Base-by-base conservation (phyloP, 2,888 invertebrate species). In the Drosophila austrosaltans region DNA sequence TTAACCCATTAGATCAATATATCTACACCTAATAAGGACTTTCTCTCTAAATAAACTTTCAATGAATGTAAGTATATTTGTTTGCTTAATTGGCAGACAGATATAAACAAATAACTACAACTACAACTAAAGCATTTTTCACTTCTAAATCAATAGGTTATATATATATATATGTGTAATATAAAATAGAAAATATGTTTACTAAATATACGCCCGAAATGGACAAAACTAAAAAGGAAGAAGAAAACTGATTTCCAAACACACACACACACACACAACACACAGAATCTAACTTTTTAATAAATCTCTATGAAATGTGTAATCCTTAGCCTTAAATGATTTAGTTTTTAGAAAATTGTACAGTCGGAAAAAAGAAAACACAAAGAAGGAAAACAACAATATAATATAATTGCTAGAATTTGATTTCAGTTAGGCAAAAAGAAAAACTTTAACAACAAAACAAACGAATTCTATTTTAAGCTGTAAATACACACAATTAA, bases 401-500 rank as follows among this genome's bases (percentile, higher is more conserved):
- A 56, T 4, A 56, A 56, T 20, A 20, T 36, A 57, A 22, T 39
- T 57, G 57, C 57, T 36, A 48, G 25, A 22, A 12, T 39, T 57
- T 20, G 7, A 36, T 57, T 57, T 39, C 57, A 39, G 10, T 39
- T 57, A 57, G 57, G 30, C 22, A 22, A 57, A 54, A 28, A 25
- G 7, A 57, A 54, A 28, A 25, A n/a, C 53, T 53, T 25, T 4
- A 12, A 0, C 10, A n/a, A 12, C 3, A 12, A 42, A 42, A 48
- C 48, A 25, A 44, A n/a, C 39, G 36, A 57, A 48, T 62, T 62
- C 25, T 63, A 57, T 56, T 42, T 53, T 72, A 72, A 72, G 75
- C 75, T 72, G 72, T 72, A 72, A 72, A 72, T 72, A 72, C 20
- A 32, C 20, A 20, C 22, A 66, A 73, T 74, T 59, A 64, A 64